Base-by-base conservation (phyloP, 2,888 invertebrate species). In the Diaperis boleti region DNA sequence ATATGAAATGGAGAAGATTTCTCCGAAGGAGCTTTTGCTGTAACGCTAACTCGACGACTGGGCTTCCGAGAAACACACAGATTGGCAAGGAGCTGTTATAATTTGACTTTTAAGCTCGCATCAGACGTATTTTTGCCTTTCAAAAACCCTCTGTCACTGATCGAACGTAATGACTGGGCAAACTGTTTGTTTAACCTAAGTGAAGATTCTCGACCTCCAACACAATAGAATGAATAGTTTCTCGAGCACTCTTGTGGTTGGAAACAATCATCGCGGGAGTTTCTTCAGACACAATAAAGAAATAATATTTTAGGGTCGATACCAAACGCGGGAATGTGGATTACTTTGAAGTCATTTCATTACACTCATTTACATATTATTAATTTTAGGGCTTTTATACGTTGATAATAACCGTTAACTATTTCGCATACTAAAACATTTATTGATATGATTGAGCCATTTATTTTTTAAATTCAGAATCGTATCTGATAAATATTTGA, bases 151-250 rank as follows among this genome's bases (percentile, higher is more conserved):
- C 49, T 57, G 57, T 57, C 57, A 47, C 15, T 57, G 57, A 57
- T 50, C 62, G 56, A 35, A 35, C 18, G 47, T 57, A 62, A 62
- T 62, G 62, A 62, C 62, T 41, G 44, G 62, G 47, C 62, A 50
- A 26, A 54, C 54, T 62, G 62, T 62, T 62, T 62, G 62, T 62
- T 62, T 62, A 62, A 62, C 45, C 56, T 33, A 56, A 56, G 31
- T 45, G 44, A 35, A 33, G 55, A 55, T 33, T 35, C 45, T 56
- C 35, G 37, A 52, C 52, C 18, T 22, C 22, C 52, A 20, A 13
- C 41, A 52, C 52, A 52, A 52, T 18, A 39, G 49, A 49, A 17
- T 20, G 18, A 31, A 42, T 26, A 55, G 18, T 33, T 44, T 26
- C 33, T 44, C 55, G 20, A 55, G 55, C 13, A 55, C 55, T 42